Percentiles rank a stretch among this genome's conserved stretches.
Evolutionary conservation across 2,797 vertebrate species (phyloP).

Genomic region (Acipenser transmontanus): DNA sequence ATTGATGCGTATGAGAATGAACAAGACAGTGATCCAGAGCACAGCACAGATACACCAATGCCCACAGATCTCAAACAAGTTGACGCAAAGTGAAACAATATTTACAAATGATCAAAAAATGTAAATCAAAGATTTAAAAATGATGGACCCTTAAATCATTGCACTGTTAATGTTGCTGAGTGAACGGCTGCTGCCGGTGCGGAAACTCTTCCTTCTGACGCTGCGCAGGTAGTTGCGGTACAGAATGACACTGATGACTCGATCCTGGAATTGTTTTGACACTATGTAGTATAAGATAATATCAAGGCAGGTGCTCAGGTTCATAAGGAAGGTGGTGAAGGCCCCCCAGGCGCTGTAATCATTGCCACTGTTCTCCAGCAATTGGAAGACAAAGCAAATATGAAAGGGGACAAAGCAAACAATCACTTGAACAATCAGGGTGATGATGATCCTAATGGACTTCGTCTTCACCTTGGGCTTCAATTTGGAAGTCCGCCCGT

Average conservation of each 20-base stretch:
- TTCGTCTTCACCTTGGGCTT: constrained; percentile 93
- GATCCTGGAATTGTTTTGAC: constrained; percentile 94
- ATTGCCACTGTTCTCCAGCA: constrained; percentile 47
- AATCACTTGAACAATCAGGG: constrained; percentile 81
- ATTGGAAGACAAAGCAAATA: constrained; percentile 67
- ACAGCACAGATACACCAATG: too few relatives aligned
- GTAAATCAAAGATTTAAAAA: background rate
- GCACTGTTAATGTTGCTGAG: constrained; percentile 84
- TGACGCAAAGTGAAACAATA: too few relatives aligned
- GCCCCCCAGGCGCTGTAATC: constrained; percentile 73
- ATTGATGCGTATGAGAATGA: too few relatives aligned
- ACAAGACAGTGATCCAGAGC: too few relatives aligned
- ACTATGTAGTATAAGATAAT: constrained; percentile 94
- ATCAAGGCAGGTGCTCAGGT: constrained; percentile 84
- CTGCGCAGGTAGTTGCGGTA: constrained; percentile 93
- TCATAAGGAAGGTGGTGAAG: constrained; percentile 92
- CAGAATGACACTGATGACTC: constrained; percentile 90
- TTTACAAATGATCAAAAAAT: too few relatives aligned
- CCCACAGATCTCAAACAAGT: too few relatives aligned
- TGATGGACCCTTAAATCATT: constrained; percentile 63
- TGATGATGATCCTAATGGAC: constrained; percentile 88
- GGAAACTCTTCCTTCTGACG: constrained; percentile 81
- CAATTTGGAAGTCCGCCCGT: constrained; percentile 80
- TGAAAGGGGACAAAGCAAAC: constrained; percentile 92
- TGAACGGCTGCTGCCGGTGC: constrained; percentile 76